A percentile compares a stretch with the other conserved stretches of the same genome.
Conservation (phyloP, 2,113 vertebrate species). For the Furnarius figulus region DNA sequence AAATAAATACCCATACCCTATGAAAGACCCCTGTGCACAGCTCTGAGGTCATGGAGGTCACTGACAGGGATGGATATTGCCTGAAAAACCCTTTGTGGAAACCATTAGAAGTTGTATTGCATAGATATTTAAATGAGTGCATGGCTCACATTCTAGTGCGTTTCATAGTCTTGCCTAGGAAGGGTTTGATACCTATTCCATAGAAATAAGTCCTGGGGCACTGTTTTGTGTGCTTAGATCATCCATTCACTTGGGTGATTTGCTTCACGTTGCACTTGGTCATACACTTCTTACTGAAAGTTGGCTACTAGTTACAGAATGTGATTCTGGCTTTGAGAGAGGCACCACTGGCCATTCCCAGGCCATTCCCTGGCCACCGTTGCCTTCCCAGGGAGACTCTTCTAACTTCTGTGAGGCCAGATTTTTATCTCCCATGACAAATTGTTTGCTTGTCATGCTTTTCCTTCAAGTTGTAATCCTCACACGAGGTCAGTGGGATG, state of each 20-base stretch:
- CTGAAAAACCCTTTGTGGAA: neutral
- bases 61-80: neutral
- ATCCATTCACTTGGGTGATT: neutral
- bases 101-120: neutral
- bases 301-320: neutral
- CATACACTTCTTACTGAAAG: neutral
- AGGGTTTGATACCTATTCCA: neutral
- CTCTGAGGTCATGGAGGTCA: neutral
- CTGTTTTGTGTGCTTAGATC: neutral
- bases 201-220: neutral
- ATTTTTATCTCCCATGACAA: neutral
- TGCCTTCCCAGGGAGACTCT: neutral
- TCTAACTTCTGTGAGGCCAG: neutral
- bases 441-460: neutral
- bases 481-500: neutral
- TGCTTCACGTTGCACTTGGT: neutral
- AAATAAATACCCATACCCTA: rapidly evolving
- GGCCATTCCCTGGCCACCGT: too few relatives aligned
- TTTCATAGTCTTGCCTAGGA: neutral
- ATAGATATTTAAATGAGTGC: neutral
- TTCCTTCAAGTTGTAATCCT: neutral
- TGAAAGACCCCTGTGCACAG: rapidly evolving
- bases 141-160: neutral
- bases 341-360: too few relatives aligned
- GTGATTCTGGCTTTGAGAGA: neutral